phyloP scores from a whole-genome alignment of 2,113 vertebrate genomes.

The Podarcis raffonei region DNA sequence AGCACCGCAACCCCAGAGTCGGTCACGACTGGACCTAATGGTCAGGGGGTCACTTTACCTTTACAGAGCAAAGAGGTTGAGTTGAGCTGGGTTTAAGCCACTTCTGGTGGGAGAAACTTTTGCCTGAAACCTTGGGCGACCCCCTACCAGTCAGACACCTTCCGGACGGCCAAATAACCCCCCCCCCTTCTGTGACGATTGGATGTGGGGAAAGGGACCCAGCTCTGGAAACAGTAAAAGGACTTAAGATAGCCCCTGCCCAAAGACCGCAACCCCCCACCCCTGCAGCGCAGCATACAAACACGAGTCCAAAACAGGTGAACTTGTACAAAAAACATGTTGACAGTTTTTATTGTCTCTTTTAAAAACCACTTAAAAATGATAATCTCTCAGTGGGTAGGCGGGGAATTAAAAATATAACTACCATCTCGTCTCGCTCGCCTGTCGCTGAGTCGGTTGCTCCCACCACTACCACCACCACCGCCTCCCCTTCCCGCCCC shows the following conservation, averaged over 20 bases:
- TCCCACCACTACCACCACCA: not conserved
- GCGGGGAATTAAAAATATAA: not conserved
- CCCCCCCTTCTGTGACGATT: too few species aligned
- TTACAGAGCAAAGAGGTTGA: too few species aligned
- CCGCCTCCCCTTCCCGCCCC: slow-evolving; percentile 1
- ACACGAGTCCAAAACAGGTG: not conserved
- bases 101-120: not conserved
- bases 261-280: fast-evolving
- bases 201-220: too few species aligned
- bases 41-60: too few species aligned
- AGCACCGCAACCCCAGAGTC: too few species aligned
- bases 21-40: too few species aligned
- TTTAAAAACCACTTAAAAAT: slow-evolving; percentile 37
- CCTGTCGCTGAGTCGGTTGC: slow-evolving; percentile 11
- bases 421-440: not conserved
- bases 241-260: not conserved
- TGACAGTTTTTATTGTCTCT: slow-evolving; percentile 21
- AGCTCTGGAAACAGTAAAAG: too few species aligned
- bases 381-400: not conserved
- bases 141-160: too few species aligned
- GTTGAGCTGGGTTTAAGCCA: too few species aligned
- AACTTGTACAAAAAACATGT: not conserved
- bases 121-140: not conserved
- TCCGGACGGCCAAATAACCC: too few species aligned
- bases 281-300: not conserved